Evolutionary conservation across 1,140 invertebrate species (phyloP).

Genomic region (Conopomorpha cramerella): DNA sequence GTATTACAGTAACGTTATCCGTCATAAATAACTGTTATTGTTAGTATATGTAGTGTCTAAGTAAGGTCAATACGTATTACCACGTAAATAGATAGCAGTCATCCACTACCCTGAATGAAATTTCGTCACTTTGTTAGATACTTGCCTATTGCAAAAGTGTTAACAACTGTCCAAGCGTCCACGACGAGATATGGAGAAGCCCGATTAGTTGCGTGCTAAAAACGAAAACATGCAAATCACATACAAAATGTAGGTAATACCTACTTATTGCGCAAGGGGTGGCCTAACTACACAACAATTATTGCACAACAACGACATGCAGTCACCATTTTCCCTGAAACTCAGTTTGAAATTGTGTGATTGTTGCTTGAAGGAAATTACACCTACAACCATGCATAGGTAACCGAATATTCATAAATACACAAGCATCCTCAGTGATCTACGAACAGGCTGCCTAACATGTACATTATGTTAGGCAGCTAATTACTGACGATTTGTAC

Average conservation of each 20-base stretch:
- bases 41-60: too few relatives aligned
- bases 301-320: neutral
- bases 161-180: constrained; percentile 24
- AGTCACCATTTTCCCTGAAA: too few relatives aligned
- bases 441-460: too few relatives aligned
- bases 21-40: too few relatives aligned
- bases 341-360: too few relatives aligned
- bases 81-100: neutral
- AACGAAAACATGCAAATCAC: constrained; percentile 43
- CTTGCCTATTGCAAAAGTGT: neutral
- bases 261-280: neutral
- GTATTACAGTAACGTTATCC: too few relatives aligned
- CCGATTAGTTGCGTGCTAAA: constrained; percentile 41
- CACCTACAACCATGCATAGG: neutral
- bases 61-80: neutral
- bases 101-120: neutral
- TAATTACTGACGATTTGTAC: too few relatives aligned
- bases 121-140: neutral
- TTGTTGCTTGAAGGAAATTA: neutral
- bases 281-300: neutral
- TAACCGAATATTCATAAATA: neutral
- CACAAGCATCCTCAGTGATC: too few relatives aligned
- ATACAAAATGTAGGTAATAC: constrained; percentile 16
- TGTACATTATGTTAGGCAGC: too few relatives aligned
- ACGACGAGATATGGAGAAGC: constrained; percentile 12